Percentiles rank a stretch among this genome's conserved stretches.
phyloP scores from a whole-genome alignment of 2,888 invertebrate genomes.

The Amorpha juglandis region DNA sequence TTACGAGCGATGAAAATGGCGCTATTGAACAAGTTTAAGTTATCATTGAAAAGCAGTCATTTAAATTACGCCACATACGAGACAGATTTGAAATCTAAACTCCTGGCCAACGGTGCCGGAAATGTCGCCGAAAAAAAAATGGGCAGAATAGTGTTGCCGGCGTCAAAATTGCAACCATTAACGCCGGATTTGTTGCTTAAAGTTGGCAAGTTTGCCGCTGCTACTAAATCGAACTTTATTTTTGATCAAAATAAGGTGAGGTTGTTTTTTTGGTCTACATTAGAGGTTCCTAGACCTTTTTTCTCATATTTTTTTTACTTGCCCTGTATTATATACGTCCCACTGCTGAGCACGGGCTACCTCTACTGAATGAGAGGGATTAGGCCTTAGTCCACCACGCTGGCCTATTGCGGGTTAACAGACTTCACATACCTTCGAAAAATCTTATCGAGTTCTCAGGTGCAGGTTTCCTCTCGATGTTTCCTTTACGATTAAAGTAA shows the following conservation, averaged over 20 bases:
- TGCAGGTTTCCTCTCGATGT: too few species aligned
- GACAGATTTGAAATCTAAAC: slow-evolving; percentile 9
- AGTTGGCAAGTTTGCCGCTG: slow-evolving; percentile 41
- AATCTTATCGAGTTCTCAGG: too few species aligned
- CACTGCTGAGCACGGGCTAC: too few species aligned
- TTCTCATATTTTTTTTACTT: too few species aligned
- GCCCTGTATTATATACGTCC: too few species aligned
- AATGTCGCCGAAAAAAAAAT: neutral
- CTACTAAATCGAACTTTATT: neutral
- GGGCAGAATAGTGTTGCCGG: slow-evolving; percentile 63
- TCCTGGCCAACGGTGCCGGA: neutral
- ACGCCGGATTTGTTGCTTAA: slow-evolving; percentile 67
- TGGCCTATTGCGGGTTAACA: too few species aligned
- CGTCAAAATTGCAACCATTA: slow-evolving; percentile 70
- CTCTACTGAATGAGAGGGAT: too few species aligned
- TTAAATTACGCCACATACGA: slow-evolving; percentile 50
- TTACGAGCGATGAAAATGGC: slow-evolving; percentile 53
- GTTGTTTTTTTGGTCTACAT: neutral
- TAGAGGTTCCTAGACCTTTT: too few species aligned
- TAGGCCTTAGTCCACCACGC: too few species aligned
- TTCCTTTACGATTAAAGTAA: too few species aligned
- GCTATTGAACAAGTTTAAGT: slow-evolving; percentile 50
- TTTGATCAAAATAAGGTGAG: neutral
- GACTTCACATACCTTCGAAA: too few species aligned
- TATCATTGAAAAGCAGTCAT: slow-evolving; percentile 43